Percentiles rank a stretch among this genome's conserved stretches.
These are phyloP conservation scores for Drosophila sp. DNA, from an alignment of 1,140 invertebrate species.

Conservation along the genomic window DNA sequence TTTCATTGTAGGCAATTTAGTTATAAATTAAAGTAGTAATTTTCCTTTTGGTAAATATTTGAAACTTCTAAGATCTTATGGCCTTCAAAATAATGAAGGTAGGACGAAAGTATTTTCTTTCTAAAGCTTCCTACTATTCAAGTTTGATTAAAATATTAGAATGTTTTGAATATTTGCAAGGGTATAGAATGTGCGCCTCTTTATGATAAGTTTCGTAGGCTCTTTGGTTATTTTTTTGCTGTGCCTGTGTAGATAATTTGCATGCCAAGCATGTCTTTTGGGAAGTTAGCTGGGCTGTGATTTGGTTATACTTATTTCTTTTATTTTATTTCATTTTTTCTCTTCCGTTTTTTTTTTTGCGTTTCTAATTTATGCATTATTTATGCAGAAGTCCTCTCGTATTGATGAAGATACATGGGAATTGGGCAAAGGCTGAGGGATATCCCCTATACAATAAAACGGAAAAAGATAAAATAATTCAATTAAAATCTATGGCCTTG, in stretches of 20 bases:
- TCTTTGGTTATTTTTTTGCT: not conserved
- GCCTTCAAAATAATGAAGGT: too few relatives aligned
- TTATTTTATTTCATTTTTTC: constrained; percentile 40
- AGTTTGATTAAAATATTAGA: too few relatives aligned
- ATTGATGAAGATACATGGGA: constrained; percentile 52
- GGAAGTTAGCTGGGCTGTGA: constrained; percentile 41
- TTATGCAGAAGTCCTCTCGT: constrained; percentile 58
- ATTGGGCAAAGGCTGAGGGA: constrained; percentile 12
- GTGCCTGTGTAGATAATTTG: constrained; percentile 31
- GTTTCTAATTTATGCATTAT: constrained; percentile 70
- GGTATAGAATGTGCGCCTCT: not conserved
- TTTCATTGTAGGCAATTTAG: too few relatives aligned
- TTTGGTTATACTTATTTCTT: constrained; percentile 41
- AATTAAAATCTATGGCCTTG: constrained; percentile 64
- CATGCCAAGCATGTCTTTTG: constrained; percentile 53
- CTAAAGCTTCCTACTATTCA: too few relatives aligned
- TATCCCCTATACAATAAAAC: not conserved
- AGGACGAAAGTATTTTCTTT: too few relatives aligned
- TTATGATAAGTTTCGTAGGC: too few relatives aligned
- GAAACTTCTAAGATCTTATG: too few relatives aligned
- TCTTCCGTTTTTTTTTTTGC: not conserved
- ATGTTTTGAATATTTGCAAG: not conserved
- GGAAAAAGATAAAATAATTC: constrained; percentile 65
- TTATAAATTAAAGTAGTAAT: too few relatives aligned
- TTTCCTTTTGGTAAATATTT: too few relatives aligned